Conservation (phyloP, 2,888 invertebrate species). For the Ceramica pisi region DNA sequence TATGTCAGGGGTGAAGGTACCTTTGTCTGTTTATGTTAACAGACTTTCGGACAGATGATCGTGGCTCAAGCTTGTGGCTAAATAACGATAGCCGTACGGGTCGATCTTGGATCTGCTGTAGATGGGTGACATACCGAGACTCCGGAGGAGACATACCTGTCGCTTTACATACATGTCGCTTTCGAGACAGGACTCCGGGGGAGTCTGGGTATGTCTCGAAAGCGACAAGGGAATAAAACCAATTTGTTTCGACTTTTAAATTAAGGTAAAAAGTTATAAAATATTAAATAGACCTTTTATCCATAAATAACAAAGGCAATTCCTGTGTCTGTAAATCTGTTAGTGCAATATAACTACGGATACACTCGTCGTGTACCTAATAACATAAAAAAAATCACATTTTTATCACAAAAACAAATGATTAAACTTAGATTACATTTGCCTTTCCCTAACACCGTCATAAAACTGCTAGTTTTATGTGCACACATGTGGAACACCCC, state of each 20-base stretch:
- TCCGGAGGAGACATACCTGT: too few relatives aligned
- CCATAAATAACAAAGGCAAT: not conserved
- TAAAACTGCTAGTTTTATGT: constrained; percentile 52
- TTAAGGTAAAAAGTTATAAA: too few relatives aligned
- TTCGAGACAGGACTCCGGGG: too few relatives aligned
- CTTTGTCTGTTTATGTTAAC: not conserved
- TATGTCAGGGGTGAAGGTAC: not conserved
- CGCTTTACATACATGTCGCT: too few relatives aligned
- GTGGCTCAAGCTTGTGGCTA: too few relatives aligned
- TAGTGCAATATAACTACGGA: not conserved
- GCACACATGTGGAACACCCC: constrained; percentile 14
- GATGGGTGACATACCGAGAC: too few relatives aligned
- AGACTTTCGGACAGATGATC: not conserved
- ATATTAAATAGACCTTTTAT: too few relatives aligned
- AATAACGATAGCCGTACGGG: too few relatives aligned
- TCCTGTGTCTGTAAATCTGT: not conserved
- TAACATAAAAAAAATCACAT: not conserved
- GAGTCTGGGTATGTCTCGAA: too few relatives aligned
- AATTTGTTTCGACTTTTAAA: not conserved
- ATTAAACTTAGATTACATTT: constrained; percentile 13
- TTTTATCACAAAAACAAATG: constrained; percentile 11
- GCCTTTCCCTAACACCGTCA: constrained; percentile 8
- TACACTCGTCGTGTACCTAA: too few relatives aligned
- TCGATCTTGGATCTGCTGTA: too few relatives aligned
- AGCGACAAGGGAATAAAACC: not conserved